phyloP scores from a whole-genome alignment of 2,797 vertebrate genomes.

The Anguilla anguilla region DNA sequence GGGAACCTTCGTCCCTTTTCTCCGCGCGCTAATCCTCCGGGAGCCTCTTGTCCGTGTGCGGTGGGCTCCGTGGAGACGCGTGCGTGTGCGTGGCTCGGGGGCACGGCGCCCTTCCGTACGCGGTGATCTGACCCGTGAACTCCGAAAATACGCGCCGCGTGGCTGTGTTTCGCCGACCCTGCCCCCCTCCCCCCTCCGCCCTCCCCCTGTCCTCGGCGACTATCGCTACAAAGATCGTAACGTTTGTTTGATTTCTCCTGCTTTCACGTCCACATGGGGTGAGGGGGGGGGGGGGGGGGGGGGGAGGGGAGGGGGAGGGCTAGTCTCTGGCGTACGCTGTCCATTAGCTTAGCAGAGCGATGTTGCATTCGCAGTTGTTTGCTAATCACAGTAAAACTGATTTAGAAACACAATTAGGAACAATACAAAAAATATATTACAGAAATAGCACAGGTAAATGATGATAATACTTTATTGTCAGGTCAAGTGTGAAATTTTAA shows the following conservation, averaged over 20 bases:
- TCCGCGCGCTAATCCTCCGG: constrained; percentile 39
- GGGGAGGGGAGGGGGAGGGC: too few relatives aligned
- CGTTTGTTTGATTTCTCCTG: neutral
- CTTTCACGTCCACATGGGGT: neutral
- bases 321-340: constrained; percentile 40
- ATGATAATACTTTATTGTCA: too few relatives aligned
- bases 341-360: constrained; percentile 48
- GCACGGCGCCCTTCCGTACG: constrained; percentile 38
- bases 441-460: neutral
- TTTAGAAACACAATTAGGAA: neutral
- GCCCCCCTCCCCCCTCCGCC: neutral
- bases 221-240: neutral
- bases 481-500: too few relatives aligned
- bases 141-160: constrained; percentile 51
- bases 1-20: neutral
- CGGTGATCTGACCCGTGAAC: constrained; percentile 48
- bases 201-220: neutral
- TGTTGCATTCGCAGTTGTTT: constrained; percentile 51
- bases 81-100: constrained; percentile 31
- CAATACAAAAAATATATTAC: neutral
- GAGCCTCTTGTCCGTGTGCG: constrained; percentile 21
- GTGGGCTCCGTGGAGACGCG: constrained; percentile 20
- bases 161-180: constrained; percentile 37
- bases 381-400: neutral
- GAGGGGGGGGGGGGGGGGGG: too few relatives aligned